Evolutionary conservation across 2,888 invertebrate genomes (phyloP).

Genomic region (Diabrotica balteata): DNA sequence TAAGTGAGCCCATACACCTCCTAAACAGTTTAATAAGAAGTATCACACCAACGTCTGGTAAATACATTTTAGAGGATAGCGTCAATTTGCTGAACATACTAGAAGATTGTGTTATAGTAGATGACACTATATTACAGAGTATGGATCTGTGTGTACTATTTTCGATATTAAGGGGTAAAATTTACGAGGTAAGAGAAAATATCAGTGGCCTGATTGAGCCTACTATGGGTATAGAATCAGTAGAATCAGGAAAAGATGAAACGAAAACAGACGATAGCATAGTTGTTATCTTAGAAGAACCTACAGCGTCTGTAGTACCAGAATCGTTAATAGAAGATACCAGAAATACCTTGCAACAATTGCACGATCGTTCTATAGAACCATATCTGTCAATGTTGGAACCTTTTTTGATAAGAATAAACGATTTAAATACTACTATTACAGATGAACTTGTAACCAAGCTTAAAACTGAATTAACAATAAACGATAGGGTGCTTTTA

Average conservation of each 20-base stretch:
- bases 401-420: conserved; percentile 56
- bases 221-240: conserved; percentile 33
- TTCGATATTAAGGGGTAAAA: conserved; percentile 49
- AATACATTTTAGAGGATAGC: conserved; percentile 52
- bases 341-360: conserved; percentile 37
- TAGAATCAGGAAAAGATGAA: conserved; percentile 37
- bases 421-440: conserved; percentile 59
- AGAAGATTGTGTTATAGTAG: conserved; percentile 53
- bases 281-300: conserved; percentile 49
- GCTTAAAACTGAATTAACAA: conserved; percentile 60
- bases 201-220: conserved; percentile 52
- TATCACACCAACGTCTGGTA: conserved; percentile 44
- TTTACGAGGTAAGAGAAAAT: conserved; percentile 53
- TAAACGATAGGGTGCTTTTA: conserved; percentile 57
- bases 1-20: conserved; percentile 63
- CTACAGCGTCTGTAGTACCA: conserved; percentile 46
- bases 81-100: conserved; percentile 53
- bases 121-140: conserved; percentile 48
- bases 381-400: conserved; percentile 39
- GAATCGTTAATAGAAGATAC: conserved; percentile 49
- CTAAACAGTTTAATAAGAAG: conserved; percentile 54
- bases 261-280: conserved; percentile 38
- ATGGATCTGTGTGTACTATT: conserved; percentile 49
- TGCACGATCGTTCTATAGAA: conserved; percentile 38
- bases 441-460: conserved; percentile 60